A percentile compares a stretch with the other conserved stretches of the same genome.
phyloP scores from a whole-genome alignment of 2,113 vertebrate species.

The Xyliphius kryptos region DNA sequence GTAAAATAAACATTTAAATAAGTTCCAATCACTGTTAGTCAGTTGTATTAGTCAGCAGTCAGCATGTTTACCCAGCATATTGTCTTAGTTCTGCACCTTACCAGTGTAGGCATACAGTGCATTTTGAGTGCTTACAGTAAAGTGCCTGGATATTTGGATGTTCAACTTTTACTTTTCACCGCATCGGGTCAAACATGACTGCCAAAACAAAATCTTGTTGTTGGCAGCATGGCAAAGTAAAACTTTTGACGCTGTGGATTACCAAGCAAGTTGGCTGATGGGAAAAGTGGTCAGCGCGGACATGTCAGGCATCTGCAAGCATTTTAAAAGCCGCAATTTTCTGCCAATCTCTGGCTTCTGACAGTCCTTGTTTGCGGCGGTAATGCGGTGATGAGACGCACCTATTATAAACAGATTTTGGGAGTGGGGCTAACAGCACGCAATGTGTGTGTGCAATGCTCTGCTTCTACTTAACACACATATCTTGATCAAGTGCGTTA shows the following conservation, averaged over 20 bases:
- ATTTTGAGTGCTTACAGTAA: too few species aligned
- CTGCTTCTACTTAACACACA: slow-evolving; percentile 34
- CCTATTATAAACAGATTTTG: slow-evolving; percentile 44
- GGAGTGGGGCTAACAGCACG: slow-evolving; percentile 26
- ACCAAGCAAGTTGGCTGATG: slow-evolving; percentile 32
- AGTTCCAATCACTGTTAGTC: too few species aligned
- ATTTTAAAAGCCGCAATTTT: slow-evolving; percentile 49
- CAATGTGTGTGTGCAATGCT: slow-evolving; percentile 22
- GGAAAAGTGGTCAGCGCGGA: slow-evolving; percentile 41
- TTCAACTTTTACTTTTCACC: too few species aligned
- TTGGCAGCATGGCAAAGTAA: slow-evolving; percentile 10
- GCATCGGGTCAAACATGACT: too few species aligned
- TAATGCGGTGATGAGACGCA: slow-evolving; percentile 45
- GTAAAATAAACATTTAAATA: too few species aligned
- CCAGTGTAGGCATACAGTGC: too few species aligned
- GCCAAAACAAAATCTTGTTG: slow-evolving; percentile 1
- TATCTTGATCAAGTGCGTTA: slow-evolving; percentile 31
- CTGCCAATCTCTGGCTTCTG: slow-evolving; percentile 42
- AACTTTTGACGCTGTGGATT: too few species aligned
- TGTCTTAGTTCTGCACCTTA: too few species aligned
- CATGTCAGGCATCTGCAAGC: slow-evolving; percentile 59
- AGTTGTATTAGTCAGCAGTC: too few species aligned
- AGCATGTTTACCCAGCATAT: too few species aligned
- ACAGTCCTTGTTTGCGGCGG: slow-evolving; percentile 34
- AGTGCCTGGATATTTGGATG: too few species aligned